Conservation (phyloP, 2,888 invertebrate species). For the Tanytarsus gracilentus region DNA sequence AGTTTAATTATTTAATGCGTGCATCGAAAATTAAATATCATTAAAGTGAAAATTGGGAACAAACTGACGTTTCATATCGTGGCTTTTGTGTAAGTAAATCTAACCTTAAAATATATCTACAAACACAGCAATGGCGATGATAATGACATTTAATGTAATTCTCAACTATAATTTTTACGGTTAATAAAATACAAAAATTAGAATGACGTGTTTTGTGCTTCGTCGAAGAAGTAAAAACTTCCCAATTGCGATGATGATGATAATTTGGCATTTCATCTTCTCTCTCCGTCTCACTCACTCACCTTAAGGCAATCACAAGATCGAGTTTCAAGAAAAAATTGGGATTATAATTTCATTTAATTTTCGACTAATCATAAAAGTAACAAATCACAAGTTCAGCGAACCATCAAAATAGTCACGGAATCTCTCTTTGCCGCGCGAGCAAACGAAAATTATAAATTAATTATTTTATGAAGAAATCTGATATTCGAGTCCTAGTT, state of each 20-base stretch:
- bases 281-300: not conserved
- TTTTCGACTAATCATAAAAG: not conserved
- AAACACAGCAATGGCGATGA: not conserved
- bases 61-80: not conserved
- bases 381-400: not conserved
- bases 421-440: too few species aligned
- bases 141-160: not conserved
- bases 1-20: slow-evolving; percentile 13
- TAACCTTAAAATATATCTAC: not conserved
- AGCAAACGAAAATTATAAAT: too few species aligned
- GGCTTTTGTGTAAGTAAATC: not conserved
- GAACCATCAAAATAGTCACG: slow-evolving; percentile 9
- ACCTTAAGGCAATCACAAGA: not conserved
- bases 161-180: slow-evolving; percentile 13
- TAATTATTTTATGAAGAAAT: too few species aligned
- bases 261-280: slow-evolving; percentile 11
- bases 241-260: not conserved
- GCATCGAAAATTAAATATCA: slow-evolving; percentile 28
- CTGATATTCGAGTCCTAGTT: too few species aligned
- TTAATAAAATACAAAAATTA: slow-evolving; percentile 16
- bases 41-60: slow-evolving; percentile 27
- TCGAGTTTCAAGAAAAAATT: not conserved
- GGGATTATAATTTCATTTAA: slow-evolving; percentile 17
- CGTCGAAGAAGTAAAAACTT: too few species aligned
- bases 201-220: too few species aligned